Evolutionary conservation across 2,797 vertebrate species (phyloP), one percentile per base, ranked within the genome.

Genomic region (Channallabes apus): DNA sequence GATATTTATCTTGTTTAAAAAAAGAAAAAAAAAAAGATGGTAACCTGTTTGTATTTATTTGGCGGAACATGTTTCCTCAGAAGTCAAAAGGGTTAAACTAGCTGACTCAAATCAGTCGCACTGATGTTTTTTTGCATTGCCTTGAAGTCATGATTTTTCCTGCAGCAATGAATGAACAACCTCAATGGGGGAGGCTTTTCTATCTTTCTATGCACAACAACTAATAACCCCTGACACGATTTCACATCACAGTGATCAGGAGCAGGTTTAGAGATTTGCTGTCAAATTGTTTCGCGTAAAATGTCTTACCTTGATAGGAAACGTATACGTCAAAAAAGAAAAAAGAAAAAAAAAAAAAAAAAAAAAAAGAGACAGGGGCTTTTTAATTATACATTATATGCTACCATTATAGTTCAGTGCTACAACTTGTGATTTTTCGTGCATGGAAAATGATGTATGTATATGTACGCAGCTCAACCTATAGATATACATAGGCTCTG

Each of bases 231-330:
- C 11, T 38, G 56, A 38, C 12, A 59, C 22, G 7, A 78, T 46
- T 78, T 78, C 32, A 38, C 9, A 17, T 38, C 22, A 38, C 7
- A 6, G 20, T 38, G 20, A 78, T 38, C 4, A 78, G 32, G 6
- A 14, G 11, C 75, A 59, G 73, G 51, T 77, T 77, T 22, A 77
- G 73, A 77, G 73, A 77, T 77, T 24, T 59, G 18, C 29, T 59
- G 75, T 56, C 75, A 35, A 27, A 24, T 1, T 59, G 56, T 59
- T 77, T 59, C 8, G 2, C 12, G 56, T 59, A 78, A 51, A 65
- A 62, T 17, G 77, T 17, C 14, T 46, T 20, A 24, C 35, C 6
- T 80, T 41, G 62, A 38, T 18, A 80, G 65, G 32, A 58, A 83
- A 83, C n/a, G 3, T 29, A 22, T 51, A 75, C 4, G n/a, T 64